Base-by-base conservation (phyloP, 2,888 invertebrate species). In the Bellardia bayeri region DNA sequence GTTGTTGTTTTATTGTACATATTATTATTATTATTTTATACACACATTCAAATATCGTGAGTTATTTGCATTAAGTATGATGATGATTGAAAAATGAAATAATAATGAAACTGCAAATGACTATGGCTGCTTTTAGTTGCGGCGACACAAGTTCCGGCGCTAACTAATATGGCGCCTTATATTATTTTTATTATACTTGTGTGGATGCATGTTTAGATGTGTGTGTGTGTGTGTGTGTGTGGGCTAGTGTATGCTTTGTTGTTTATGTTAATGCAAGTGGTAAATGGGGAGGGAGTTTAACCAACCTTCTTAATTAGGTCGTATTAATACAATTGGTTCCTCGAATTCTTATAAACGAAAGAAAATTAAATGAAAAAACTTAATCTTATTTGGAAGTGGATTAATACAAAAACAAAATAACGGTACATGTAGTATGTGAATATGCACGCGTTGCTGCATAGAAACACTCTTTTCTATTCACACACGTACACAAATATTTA, bases 141-240 rank as follows among this genome's bases (percentile, higher is more conserved):
- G 85, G 81, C 85, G 85, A 86, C 82, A 82, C 78, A 71, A 82
- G 85, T 86, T 86, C 85, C 85, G 82, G 78, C 85, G 78, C 78
- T 86, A 86, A 86, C 66, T 86, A 86, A 86, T 85, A 71, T 78
- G 85, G 82, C 85, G 85, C 85, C 85, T 82, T 72, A 76, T 85
- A n/a, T 64, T 78, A 42, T 82, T 86, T 74, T 54, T 78, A 42
- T 82, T 86, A 81, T 54, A 68, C 61, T 76, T 72, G 23, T 40
- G 16, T 58, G 40, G 45, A 14, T 51, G 71, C 30, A 42, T 81
- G 49, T 54, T 16, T n/a, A 13, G 7, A 71, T 33, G 37, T 16
- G 56, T 33, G 42, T 33, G 51, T 40, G 13, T 23, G 49, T 56
- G 16, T 56, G 33, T 40, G 9, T n/a, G 49, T 45, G 16, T 58